A percentile compares a stretch with the other conserved stretches of the same genome.
Evolutionary conservation across 2,113 vertebrate genomes (phyloP).

Genomic region (Cyprinodon variegatus): DNA sequence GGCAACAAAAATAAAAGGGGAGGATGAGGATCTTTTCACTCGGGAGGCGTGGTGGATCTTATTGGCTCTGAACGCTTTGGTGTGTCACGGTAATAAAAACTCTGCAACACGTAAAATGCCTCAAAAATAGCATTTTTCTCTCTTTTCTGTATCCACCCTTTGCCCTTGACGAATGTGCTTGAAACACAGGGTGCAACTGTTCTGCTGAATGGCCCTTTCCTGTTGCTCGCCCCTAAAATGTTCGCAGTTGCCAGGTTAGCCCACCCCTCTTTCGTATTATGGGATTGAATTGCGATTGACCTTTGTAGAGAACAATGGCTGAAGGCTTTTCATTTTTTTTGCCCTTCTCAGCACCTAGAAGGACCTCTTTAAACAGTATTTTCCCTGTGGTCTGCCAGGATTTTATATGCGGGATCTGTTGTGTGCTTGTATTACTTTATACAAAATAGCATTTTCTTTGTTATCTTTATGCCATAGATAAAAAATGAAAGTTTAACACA

Average conservation of each 20-base stretch:
- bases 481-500: conserved; percentile 19
- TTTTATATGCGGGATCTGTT: conserved; percentile 55
- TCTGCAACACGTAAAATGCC: conserved; percentile 58
- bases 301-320: conserved; percentile 82
- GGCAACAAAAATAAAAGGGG: conserved; percentile 65
- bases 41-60: conserved; percentile 51
- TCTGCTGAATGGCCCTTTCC: conserved; percentile 76
- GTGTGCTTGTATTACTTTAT: conserved; percentile 15
- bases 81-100: conserved; percentile 32
- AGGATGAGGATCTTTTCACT: conserved; percentile 68
- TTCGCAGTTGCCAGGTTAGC: conserved; percentile 61
- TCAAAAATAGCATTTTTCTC: conserved; percentile 47
- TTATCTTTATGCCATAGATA: conserved; percentile 20
- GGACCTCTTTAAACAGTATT: conserved; percentile 62
- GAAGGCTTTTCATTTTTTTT: conserved; percentile 76
- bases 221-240: conserved; percentile 74
- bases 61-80: conserved; percentile 45
- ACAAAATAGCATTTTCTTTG: conserved; percentile 5
- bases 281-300: conserved; percentile 82
- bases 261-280: conserved; percentile 60
- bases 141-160: conserved; percentile 58
- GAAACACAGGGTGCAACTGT: conserved; percentile 67
- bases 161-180: conserved; percentile 73
- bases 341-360: conserved; percentile 66
- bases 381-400: conserved; percentile 67